These are phyloP conservation scores for Ianthella basta DNA, from an alignment of 37 sponge, comb jelly and placozoan genomes.

Conservation along the genomic window DNA sequence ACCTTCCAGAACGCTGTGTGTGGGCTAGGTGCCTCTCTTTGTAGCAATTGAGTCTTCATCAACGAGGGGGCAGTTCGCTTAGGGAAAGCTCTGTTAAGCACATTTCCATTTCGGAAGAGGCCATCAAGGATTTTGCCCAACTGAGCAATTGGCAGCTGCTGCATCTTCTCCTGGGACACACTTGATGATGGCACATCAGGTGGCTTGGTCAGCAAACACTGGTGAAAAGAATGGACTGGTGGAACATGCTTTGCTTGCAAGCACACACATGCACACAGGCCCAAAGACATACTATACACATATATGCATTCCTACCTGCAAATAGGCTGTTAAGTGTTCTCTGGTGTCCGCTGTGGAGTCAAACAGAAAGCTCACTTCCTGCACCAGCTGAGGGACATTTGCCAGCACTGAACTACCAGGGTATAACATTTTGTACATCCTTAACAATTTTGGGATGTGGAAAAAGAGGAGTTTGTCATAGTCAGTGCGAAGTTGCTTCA, in stretches of 20 bases:
- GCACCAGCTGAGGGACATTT: slow-evolving; percentile 13
- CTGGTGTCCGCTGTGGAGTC: slow-evolving; percentile 23
- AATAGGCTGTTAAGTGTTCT: background rate
- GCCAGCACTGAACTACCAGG: background rate
- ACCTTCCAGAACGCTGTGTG: no score
- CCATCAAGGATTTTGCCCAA: slow-evolving; percentile 18
- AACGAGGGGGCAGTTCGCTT: background rate
- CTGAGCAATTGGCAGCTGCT: slow-evolving; percentile 15
- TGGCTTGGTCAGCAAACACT: background rate
- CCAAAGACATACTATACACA: no score
- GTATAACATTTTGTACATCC: slow-evolving; percentile 37
- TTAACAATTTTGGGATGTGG: slow-evolving; percentile 60
- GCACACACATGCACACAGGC: no score
- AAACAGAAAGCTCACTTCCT: slow-evolving; percentile 61
- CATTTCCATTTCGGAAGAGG: background rate
- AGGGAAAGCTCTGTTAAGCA: background rate
- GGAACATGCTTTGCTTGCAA: no score
- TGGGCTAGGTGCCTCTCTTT: no score
- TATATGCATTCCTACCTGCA: no score
- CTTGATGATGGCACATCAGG: background rate
- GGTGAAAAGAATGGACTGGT: no score
- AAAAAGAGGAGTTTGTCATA: slow-evolving; percentile 74
- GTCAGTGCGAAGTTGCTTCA: slow-evolving; percentile 36
- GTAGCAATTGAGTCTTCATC: no score
- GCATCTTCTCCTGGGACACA: background rate